Conservation (phyloP, 2,113 vertebrate genomes). For the Petrocephalus zakoni region DNA sequence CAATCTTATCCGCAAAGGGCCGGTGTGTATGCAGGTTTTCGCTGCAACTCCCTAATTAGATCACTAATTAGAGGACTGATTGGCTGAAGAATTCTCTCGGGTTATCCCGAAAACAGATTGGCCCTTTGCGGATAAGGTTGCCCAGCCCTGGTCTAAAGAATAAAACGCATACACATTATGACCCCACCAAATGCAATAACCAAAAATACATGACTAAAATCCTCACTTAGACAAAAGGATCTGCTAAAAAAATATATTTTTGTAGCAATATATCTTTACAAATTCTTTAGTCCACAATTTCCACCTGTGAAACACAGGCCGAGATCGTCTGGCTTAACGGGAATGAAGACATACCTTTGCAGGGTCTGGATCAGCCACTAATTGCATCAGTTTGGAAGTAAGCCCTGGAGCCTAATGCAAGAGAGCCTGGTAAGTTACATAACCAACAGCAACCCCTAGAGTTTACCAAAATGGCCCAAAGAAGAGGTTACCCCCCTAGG, state of each 20-base stretch:
- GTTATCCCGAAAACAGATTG: too few species aligned
- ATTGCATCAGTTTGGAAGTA: constrained; percentile 63
- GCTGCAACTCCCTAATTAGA: too few species aligned
- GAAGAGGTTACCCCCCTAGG: neutral
- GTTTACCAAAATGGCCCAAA: constrained; percentile 35
- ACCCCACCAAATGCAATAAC: neutral
- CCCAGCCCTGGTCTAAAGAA: too few species aligned
- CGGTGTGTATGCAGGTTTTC: too few species aligned
- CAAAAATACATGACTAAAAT: neutral
- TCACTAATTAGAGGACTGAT: too few species aligned
- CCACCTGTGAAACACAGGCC: neutral
- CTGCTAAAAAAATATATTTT: neutral
- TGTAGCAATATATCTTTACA: neutral
- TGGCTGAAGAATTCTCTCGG: too few species aligned
- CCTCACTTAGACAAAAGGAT: neutral
- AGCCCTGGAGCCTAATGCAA: constrained; percentile 56
- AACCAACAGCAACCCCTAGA: constrained; percentile 40
- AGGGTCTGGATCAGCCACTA: constrained; percentile 57
- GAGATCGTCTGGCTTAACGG: constrained; percentile 20
- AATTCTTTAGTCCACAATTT: neutral
- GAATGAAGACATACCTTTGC: constrained; percentile 56
- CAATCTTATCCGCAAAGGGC: too few species aligned
- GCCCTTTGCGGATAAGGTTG: too few species aligned
- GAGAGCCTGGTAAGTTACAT: constrained; percentile 54
- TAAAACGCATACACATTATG: neutral